Base-by-base conservation (phyloP, 2,113 vertebrate genomes). In the Cisticola juncidis region DNA sequence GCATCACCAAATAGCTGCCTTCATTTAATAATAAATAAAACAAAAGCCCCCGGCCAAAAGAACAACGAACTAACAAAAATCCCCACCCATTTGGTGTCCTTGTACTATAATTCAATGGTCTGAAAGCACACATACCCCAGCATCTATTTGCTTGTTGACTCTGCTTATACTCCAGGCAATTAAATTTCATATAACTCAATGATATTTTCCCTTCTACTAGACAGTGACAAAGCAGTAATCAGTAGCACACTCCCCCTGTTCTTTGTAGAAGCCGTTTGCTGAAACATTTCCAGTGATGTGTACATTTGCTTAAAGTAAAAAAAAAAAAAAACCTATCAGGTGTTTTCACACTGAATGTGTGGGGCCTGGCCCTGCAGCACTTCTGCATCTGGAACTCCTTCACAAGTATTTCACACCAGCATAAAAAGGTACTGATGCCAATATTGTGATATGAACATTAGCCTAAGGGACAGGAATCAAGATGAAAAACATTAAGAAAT, bases 201-300 rank as follows among this genome's bases (percentile, higher is more conserved):
- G 3, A 14, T 54, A 5, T 64, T 72, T 72, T 73, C 42, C 15
- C 13, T 26, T 40, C 47, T 5, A 40, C 22, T 22, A 70, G 36
- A 42, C 12, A 35, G 26, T 5, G 16, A 29, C 42, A 42, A 54
- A 77, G 62, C 12, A 50, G 12, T n/a, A 58, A 38, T 36, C 29
- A 35, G 26, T 38, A 71, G 33, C 1, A 1, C 3, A 16, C 10
- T 40, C 7, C 23, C 31, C 44, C 28, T 62, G 0, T 14, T 62
- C 35, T 60, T 62, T 0, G 0, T 9, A 42, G 38, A 74, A 81
- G 38, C 15, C 25, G 12, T 42, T 56, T 78, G 29, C n/a, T 81
- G 68, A 81, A 70, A 66, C 10, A 23, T 62, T 85, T 80, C 44
- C 23, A 45, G 38, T 3, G 26, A 26, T 29, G 28, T 14, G 16